These are phyloP conservation scores for Drosophila lini DNA, from an alignment of 1,140 invertebrate genomes.

Conservation along the genomic window DNA sequence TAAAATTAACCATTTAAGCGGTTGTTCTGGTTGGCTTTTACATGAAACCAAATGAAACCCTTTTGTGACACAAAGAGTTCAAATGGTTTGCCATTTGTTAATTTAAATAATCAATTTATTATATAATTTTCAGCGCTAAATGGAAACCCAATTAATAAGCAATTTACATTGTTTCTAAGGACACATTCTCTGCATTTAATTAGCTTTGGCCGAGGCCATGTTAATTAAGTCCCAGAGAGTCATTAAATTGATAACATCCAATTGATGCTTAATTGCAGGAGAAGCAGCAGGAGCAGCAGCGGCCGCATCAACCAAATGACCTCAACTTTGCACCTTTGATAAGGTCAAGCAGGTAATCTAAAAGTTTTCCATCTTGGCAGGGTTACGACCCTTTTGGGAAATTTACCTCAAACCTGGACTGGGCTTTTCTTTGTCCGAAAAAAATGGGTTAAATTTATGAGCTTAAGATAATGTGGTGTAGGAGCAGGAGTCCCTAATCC, in stretches of 20 bases:
- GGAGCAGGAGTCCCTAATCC: conserved; percentile 8
- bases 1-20: conserved; percentile 13
- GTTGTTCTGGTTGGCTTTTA: background rate
- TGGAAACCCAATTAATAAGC: conserved; percentile 12
- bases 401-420: conserved; percentile 29
- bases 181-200: background rate
- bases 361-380: conserved; percentile 60
- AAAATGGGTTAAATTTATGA: conserved; percentile 75
- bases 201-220: background rate
- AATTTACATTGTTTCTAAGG: conserved; percentile 7
- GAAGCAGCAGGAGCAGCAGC: background rate
- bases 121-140: background rate
- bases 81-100: conserved; percentile 4
- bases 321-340: conserved; percentile 32
- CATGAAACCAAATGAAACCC: background rate
- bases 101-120: conserved; percentile 7
- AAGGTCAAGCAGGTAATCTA: conserved; percentile 51
- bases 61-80: background rate
- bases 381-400: conserved; percentile 56
- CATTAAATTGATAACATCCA: conserved; percentile 39
- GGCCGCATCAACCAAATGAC: conserved; percentile 17
- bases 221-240: conserved; percentile 17
- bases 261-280: conserved; percentile 39
- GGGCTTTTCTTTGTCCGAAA: conserved; percentile 16
- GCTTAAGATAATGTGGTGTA: conserved; percentile 63